Evolutionary conservation across 1,140 invertebrate species (phyloP).

Genomic region (Lepeophtheirus salmonis): DNA sequence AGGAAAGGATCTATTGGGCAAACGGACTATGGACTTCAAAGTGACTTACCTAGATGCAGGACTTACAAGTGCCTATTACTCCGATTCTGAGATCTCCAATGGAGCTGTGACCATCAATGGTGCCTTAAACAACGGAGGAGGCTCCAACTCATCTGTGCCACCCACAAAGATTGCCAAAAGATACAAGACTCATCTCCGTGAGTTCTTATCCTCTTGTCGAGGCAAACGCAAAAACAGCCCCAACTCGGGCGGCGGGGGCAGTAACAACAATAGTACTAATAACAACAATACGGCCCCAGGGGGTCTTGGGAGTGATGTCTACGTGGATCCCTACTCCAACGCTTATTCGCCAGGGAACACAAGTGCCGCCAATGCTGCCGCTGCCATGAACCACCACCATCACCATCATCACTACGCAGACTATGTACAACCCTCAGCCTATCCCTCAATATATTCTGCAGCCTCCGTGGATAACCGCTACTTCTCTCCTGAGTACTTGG

Average conservation of each 20-base stretch:
- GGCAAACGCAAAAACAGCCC: constrained; percentile 52
- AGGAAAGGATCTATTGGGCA: constrained; percentile 80
- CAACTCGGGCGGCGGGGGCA: constrained; percentile 19
- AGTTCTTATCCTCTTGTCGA: constrained; percentile 74
- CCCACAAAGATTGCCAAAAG: constrained; percentile 43
- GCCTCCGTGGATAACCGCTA: constrained; percentile 16
- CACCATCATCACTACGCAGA: constrained; percentile 46
- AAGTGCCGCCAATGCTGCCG: constrained; percentile 34
- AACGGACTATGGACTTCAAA: constrained; percentile 96
- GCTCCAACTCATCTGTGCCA: constrained; percentile 8
- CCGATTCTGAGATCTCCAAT: constrained; percentile 35
- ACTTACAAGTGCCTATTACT: constrained; percentile 68
- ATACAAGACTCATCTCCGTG: constrained; percentile 76
- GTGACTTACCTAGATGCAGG: constrained; percentile 87
- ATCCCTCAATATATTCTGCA: constrained; percentile 31
- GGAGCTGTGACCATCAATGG: constrained; percentile 30
- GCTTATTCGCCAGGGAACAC: constrained; percentile 61
- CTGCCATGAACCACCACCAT: constrained; percentile 25
- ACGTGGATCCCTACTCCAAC: constrained; percentile 55
- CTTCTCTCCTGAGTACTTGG: constrained; percentile 37
- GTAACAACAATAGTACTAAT: constrained; percentile 21
- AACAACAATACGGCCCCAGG: constrained; percentile 32
- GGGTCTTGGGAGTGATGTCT: constrained; percentile 34
- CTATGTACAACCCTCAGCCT: constrained; percentile 31
- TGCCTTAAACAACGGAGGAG: constrained; percentile 23